These are phyloP conservation scores for Choristoneura fumiferana DNA, from an alignment of 1,140 invertebrate species.

Conservation along the genomic window DNA sequence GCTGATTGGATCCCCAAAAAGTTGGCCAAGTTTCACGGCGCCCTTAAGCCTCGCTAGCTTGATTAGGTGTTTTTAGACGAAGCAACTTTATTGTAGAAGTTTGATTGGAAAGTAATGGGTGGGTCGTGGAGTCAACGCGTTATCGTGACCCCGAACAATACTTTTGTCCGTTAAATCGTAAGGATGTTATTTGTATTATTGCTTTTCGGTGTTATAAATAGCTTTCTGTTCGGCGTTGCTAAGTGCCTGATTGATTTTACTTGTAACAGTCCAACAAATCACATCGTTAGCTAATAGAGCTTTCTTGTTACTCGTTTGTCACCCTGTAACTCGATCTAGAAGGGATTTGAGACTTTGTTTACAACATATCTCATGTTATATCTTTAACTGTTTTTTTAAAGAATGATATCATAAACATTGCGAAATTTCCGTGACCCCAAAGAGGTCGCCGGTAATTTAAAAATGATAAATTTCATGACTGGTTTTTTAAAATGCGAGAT, in stretches of 20 bases:
- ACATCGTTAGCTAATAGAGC: constrained; percentile 20
- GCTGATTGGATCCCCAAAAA: constrained; percentile 34
- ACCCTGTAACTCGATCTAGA: constrained; percentile 6
- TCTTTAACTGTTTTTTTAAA: constrained; percentile 2
- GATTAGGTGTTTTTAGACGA: constrained; percentile 54
- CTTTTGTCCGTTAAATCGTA: constrained; percentile 32
- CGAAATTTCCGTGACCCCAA: not conserved
- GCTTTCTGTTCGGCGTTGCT: constrained; percentile 4
- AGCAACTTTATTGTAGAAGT: constrained; percentile 53
- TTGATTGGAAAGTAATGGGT: constrained; percentile 56
- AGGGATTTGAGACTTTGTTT: too few relatives aligned
- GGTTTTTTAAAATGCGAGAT: constrained; percentile 49
- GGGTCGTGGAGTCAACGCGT: constrained; percentile 35
- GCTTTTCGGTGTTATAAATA: constrained; percentile 21
- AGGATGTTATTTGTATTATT: constrained; percentile 29
- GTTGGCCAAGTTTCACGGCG: constrained; percentile 22
- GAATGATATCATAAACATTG: constrained; percentile 16
- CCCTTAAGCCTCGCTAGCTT: constrained; percentile 31
- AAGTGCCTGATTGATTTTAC: constrained; percentile 22
- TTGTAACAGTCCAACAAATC: constrained; percentile 13
- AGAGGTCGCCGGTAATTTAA: constrained; percentile 38
- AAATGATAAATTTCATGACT: constrained; percentile 68
- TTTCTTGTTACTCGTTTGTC: constrained; percentile 21
- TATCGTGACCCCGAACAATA: constrained; percentile 43
- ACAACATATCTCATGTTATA: not conserved